Conservation (phyloP, 1,140 invertebrate species). For the Gyrodactylus bullatarudis region DNA sequence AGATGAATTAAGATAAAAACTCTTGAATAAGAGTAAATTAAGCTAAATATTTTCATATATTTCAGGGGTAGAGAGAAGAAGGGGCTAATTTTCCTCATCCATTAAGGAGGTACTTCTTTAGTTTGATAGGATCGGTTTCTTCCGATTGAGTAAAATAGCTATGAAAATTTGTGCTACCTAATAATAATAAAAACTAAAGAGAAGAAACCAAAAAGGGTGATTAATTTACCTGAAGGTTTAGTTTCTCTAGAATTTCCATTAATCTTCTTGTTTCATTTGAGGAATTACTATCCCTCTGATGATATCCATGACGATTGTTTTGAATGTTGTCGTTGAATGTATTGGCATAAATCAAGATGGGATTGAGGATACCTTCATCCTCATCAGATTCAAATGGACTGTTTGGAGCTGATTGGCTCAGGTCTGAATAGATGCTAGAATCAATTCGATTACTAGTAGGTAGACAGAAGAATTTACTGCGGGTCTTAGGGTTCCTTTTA, state of each 20-base stretch:
- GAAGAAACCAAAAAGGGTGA: neutral
- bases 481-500: neutral
- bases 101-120: no score
- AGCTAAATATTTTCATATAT: no score
- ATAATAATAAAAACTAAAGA: no score
- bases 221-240: neutral
- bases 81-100: no score
- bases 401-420: neutral
- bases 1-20: no score
- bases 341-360: neutral
- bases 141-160: no score
- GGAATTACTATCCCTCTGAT: no score
- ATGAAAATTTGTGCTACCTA: no score
- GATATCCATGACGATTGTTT: no score
- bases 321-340: neutral
- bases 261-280: neutral
- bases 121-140: no score
- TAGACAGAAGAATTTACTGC: neutral
- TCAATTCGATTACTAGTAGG: neutral
- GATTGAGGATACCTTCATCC: neutral
- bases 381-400: neutral
- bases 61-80: no score
- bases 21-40: no score
- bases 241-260: neutral
- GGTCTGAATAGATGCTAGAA: neutral